These are phyloP conservation scores for Prunella fulvescens DNA, from an alignment of 2,113 vertebrate species.

Conservation along the genomic window DNA sequence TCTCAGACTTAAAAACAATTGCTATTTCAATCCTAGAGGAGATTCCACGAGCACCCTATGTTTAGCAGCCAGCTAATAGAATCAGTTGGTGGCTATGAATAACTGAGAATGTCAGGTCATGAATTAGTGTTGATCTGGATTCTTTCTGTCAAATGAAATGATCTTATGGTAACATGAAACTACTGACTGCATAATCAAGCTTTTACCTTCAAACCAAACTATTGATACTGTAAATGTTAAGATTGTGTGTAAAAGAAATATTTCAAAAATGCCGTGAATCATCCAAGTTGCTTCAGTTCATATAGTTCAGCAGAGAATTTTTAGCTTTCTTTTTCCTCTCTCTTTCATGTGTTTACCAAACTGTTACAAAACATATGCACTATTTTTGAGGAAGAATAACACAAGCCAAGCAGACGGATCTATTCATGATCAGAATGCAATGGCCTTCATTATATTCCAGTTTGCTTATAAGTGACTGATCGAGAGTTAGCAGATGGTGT, in stretches of 20 bases:
- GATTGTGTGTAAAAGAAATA: not conserved
- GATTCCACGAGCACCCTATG: not conserved
- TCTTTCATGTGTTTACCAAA: conserved; percentile 58
- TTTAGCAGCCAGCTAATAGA: not conserved
- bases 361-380: conserved; percentile 61
- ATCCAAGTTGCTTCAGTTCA: not conserved
- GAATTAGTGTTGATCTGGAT: not conserved
- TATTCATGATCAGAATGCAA: conserved; percentile 76
- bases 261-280: not conserved
- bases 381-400: conserved; percentile 65
- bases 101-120: not conserved
- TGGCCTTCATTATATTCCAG: conserved; percentile 72
- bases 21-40: not conserved
- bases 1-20: not conserved
- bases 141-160: not conserved
- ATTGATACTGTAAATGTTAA: not conserved
- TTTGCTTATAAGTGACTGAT: conserved; percentile 70
- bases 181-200: not conserved
- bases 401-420: conserved; percentile 71
- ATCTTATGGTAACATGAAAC: not conserved
- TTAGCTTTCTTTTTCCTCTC: conserved; percentile 29
- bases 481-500: conserved; percentile 78
- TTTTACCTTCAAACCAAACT: not conserved
- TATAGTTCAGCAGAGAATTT: conserved; percentile 28
- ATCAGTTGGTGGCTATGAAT: not conserved